These are phyloP conservation scores for Orchesellides sinensis DNA, from an alignment of 2,888 invertebrate species.

Conservation along the genomic window DNA sequence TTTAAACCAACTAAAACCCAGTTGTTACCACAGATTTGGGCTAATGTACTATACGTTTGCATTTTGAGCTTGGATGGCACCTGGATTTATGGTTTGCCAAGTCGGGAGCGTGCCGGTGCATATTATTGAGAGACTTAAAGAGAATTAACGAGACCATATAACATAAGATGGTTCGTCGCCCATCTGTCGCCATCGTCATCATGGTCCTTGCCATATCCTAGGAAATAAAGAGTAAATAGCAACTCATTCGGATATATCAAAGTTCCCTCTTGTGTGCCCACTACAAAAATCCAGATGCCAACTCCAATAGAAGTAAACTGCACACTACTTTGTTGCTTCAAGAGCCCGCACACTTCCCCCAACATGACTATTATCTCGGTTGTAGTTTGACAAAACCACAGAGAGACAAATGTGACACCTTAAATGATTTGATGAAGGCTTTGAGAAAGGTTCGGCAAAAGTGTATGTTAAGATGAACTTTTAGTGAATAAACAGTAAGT, in stretches of 20 bases:
- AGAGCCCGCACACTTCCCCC: not conserved
- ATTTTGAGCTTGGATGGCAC: no score
- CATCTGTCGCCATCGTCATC: conserved; percentile 66
- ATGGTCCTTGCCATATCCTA: not conserved
- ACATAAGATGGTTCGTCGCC: conserved; percentile 66
- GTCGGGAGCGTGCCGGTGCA: conserved; percentile 71
- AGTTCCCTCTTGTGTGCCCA: not conserved
- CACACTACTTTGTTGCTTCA: not conserved
- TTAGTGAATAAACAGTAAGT: conserved; percentile 1
- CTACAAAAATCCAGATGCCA: not conserved
- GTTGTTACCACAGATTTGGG: no score
- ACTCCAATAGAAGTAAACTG: no score
- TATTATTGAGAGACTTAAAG: conserved; percentile 62
- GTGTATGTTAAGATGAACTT: conserved; percentile 14
- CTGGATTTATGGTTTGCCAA: conserved; percentile 70
- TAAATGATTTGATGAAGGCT: no score
- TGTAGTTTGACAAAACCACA: not conserved
- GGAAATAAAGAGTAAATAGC: not conserved
- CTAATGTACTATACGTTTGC: no score
- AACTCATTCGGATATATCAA: not conserved
- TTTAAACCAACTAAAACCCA: no score
- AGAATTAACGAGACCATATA: conserved; percentile 67
- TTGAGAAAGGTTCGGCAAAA: no score
- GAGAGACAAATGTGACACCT: no score
- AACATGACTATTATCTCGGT: not conserved